phyloP scores from a whole-genome alignment of 2,113 vertebrate species.

The Cheirogaleus medius region DNA sequence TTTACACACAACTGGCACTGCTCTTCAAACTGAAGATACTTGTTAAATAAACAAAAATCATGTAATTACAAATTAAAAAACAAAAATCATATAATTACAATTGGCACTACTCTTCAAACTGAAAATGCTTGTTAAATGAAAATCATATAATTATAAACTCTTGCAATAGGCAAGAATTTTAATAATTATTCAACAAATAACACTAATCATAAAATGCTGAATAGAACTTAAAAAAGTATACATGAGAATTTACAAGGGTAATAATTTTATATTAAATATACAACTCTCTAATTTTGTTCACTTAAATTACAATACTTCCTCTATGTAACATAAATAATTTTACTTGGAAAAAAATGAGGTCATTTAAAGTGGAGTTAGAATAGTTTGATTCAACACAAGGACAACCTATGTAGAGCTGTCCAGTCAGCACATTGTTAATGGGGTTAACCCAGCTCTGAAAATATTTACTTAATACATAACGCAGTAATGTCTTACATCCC shows the following conservation, averaged over 20 bases:
- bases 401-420: not conserved
- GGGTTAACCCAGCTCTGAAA: slow-evolving; percentile 25
- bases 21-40: not conserved
- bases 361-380: slow-evolving; percentile 14
- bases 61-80: not conserved
- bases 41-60: slow-evolving; percentile 21
- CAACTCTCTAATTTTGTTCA: slow-evolving; percentile 35
- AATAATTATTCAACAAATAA: slow-evolving; percentile 31
- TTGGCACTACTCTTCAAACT: not conserved
- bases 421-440: not conserved
- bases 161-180: not conserved
- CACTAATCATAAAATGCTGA: not conserved
- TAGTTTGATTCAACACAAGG: slow-evolving; percentile 35
- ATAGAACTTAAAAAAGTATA: slow-evolving; percentile 25
- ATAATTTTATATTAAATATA: slow-evolving; percentile 43
- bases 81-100: not conserved
- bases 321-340: slow-evolving; percentile 16
- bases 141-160: not conserved
- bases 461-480: slow-evolving; percentile 54
- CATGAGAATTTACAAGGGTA: not conserved
- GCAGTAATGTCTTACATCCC: slow-evolving; percentile 24
- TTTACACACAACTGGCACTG: not conserved
- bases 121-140: slow-evolving; percentile 27
- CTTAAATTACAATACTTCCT: slow-evolving; percentile 2
- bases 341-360: slow-evolving; percentile 43